A percentile compares a stretch with the other conserved stretches of the same genome.
phyloP scores from a whole-genome alignment of 2,113 vertebrate species.

The Peromyscus maniculatus region DNA sequence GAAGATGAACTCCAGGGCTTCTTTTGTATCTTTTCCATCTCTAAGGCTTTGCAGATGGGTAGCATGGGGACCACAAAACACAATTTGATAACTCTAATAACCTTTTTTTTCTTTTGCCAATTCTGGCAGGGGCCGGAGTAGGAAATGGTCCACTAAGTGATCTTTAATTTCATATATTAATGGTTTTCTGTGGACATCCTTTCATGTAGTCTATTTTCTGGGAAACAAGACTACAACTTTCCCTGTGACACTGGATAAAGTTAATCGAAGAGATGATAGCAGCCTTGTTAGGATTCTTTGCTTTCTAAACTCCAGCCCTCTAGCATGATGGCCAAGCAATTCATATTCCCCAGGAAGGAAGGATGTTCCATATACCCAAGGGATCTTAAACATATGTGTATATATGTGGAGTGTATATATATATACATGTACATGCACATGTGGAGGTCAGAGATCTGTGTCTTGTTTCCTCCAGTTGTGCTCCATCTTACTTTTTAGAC shows the following conservation, averaged over 20 bases:
- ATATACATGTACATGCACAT: background rate
- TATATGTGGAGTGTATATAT: background rate
- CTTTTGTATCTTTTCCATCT: constrained; percentile 68
- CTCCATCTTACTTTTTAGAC: background rate
- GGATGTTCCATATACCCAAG: background rate
- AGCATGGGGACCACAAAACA: constrained; percentile 54
- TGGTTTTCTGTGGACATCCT: constrained; percentile 62
- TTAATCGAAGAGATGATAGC: constrained; percentile 40
- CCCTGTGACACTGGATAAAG: constrained; percentile 45
- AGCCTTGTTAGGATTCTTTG: background rate
- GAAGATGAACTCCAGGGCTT: background rate
- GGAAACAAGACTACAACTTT: constrained; percentile 64
- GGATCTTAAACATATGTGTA: background rate
- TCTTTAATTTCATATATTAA: constrained; percentile 72
- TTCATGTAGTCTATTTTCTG: constrained; percentile 61
- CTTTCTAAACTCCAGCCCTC: constrained; percentile 59
- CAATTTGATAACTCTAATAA: constrained; percentile 73
- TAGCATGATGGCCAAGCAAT: constrained; percentile 9
- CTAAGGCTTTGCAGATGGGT: constrained; percentile 45
- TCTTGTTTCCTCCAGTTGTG: background rate
- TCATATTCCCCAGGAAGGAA: background rate
- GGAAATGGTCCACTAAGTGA: constrained; percentile 67
- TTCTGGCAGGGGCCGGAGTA: constrained; percentile 70
- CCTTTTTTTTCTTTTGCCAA: constrained; percentile 44
- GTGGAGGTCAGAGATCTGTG: background rate